A percentile compares a stretch with the other conserved stretches of the same genome.
Evolutionary conservation across 64 coral and sea anemone species (phyloP).

Genomic region (Trachythela sp.): DNA sequence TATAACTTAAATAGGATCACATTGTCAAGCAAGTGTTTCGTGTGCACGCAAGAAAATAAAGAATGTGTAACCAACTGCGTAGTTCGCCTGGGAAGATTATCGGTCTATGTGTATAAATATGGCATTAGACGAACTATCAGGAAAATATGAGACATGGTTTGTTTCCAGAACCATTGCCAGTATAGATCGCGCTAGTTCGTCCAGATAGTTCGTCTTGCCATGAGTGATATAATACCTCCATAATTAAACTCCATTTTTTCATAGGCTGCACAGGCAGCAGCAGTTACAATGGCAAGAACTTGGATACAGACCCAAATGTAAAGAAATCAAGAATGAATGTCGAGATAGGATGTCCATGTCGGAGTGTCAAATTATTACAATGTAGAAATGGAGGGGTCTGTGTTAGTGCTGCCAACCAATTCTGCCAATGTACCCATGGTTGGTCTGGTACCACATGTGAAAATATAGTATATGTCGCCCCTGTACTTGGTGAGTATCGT

Average conservation of each 20-base stretch:
- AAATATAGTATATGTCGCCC: constrained; percentile 37
- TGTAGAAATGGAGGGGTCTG: constrained; percentile 63
- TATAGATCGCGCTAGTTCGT: too few species aligned
- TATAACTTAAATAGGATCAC: too few species aligned
- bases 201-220: too few species aligned
- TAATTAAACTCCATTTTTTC: background rate
- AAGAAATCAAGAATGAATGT: constrained; percentile 69
- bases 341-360: constrained; percentile 72
- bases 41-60: too few species aligned
- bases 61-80: too few species aligned
- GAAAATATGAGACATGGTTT: too few species aligned
- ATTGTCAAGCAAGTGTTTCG: too few species aligned
- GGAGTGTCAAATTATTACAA: background rate
- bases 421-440: constrained; percentile 61
- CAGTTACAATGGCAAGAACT: constrained; percentile 72
- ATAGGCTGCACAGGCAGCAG: constrained; percentile 69
- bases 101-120: too few species aligned
- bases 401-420: constrained; percentile 55
- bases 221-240: background rate
- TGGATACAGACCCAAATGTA: constrained; percentile 68
- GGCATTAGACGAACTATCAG: too few species aligned
- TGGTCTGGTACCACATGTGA: constrained; percentile 60
- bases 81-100: too few species aligned
- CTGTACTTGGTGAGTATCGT: background rate
- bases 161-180: too few species aligned